Evolutionary conservation across 2,113 vertebrate genomes (phyloP), one percentile per base, ranked within the genome.

Genomic region (Corapipo altera): DNA sequence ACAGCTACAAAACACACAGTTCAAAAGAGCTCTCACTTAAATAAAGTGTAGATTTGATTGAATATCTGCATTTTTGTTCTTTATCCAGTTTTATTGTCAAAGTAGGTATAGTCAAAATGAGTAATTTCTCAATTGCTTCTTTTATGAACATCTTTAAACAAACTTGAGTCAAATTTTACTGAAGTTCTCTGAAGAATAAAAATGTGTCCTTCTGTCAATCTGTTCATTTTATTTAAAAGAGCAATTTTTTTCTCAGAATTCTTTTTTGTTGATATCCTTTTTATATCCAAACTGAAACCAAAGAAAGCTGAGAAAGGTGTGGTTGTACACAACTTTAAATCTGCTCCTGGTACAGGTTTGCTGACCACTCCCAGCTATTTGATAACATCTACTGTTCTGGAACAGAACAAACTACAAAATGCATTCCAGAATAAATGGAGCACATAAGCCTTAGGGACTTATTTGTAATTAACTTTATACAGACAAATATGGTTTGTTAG

Each of bases 161-260:
- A 75, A 76, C 22, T 4, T 55, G 13, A 64, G 27, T 52, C 33
- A 62, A 15, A 12, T 35, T 51, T 37, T 26, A 41, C 9, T 61
- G 35, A 57, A n/a, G 23, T 51, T 75, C 23, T 46, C 32, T 22
- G 28, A 59, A 65, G 26, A 19, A 30, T 18, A 43, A 83, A 39
- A 44, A 39, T 10, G 11, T 21, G 11, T 48, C 32, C 9, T 64
- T 77, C 2, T 37, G 12, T 44, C 19, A 32, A 51, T 43, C 21
- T 46, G 12, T 44, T 44, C 0, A 21, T 51, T 71, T 54, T 46
- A 10, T 15, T 64, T 24, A 6, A n/a, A 66, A 37, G 35, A 3
- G 2, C 16, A 3, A 12, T 32, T 44, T 58, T 46, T 3, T 18
- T 4, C 6, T 12, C 5, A 9, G 15, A 12, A 3, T 23, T 30